Conservation (phyloP, 2,797 vertebrate species). For the Setipinna tenuifilis region DNA sequence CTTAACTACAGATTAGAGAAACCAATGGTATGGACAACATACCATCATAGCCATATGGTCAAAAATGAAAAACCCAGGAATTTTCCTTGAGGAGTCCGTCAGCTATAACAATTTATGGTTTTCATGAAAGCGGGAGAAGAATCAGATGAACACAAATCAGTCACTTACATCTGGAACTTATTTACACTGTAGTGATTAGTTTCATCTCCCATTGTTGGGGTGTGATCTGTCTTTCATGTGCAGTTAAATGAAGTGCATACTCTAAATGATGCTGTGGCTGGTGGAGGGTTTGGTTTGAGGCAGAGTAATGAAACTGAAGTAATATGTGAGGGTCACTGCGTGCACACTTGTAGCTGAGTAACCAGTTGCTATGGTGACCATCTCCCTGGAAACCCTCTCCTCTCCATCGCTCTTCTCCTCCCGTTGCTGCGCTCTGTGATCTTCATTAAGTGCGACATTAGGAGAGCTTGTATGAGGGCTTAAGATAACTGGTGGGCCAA, state of each 20-base stretch:
- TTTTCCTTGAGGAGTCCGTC: not conserved
- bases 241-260: not conserved
- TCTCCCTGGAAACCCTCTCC: constrained; percentile 56
- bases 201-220: not conserved
- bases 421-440: constrained; percentile 43
- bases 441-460: constrained; percentile 55
- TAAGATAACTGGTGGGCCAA: constrained; percentile 47
- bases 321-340: constrained; percentile 71
- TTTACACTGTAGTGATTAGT: not conserved
- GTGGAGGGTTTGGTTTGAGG: constrained; percentile 42
- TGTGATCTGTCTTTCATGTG: not conserved
- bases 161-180: not conserved
- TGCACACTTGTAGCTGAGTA: constrained; percentile 73
- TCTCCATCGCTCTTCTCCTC: constrained; percentile 45
- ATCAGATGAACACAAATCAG: not conserved
- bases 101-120: not conserved
- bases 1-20: not conserved
- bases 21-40: not conserved
- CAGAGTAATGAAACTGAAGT: constrained; percentile 64
- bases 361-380: constrained; percentile 81
- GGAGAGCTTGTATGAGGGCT: constrained; percentile 55
- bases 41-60: not conserved
- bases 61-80: not conserved
- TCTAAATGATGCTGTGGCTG: not conserved
- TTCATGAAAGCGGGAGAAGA: not conserved